Evolutionary conservation across 2,888 invertebrate genomes (phyloP), one percentile per base, ranked within the genome.

Genomic region (Drosophila seclusa): DNA sequence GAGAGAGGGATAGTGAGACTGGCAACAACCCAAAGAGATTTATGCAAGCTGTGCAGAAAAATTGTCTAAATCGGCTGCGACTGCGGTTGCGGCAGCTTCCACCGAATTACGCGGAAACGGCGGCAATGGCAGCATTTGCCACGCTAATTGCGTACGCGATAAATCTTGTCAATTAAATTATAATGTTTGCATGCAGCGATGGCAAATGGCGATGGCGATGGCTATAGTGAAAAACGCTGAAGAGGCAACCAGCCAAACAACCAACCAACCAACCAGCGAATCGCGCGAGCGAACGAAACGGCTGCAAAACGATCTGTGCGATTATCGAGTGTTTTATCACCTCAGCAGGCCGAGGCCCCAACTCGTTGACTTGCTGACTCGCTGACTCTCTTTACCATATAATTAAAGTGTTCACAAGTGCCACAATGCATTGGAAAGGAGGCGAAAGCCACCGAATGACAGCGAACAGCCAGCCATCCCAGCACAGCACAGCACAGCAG

Each of bases 101-200:
- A 87, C 87, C 87, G 87, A 91, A 87, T 87, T 87, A 87, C 87
- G 90, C 84, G 90, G 84, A 88, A 84, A 86, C 74, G 64, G 59
- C 87, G 59, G 76, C 66, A 68, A 64, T 76, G 73, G 78, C 83
- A 83, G 82, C 89, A 91, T 83, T 89, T 89, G 87, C 91, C 87
- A 88, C 90, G 87, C 91, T 92, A 92, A 92, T 93, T 92, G 93
- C 92, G 87, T 89, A 87, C 83, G 91, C 92, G 88, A 92, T 92
- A 92, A 92, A 92, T 92, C 93, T 93, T 92, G 92, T 91, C 92
- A 93, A 92, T 92, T 92, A 92, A 92, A 92, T 92, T 92, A 92
- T 92, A 92, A 92, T 91, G 90, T 91, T 90, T 87, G 91, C 91
- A 91, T 87, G 90, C 83, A 80, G 74, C 66, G 76, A 72, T 72